Percentiles rank a stretch among this genome's conserved stretches.
Evolutionary conservation across 30 jellyfish, hydroid and myxozoan species (phyloP).

Genomic region (Nemopilema nomurai): DNA sequence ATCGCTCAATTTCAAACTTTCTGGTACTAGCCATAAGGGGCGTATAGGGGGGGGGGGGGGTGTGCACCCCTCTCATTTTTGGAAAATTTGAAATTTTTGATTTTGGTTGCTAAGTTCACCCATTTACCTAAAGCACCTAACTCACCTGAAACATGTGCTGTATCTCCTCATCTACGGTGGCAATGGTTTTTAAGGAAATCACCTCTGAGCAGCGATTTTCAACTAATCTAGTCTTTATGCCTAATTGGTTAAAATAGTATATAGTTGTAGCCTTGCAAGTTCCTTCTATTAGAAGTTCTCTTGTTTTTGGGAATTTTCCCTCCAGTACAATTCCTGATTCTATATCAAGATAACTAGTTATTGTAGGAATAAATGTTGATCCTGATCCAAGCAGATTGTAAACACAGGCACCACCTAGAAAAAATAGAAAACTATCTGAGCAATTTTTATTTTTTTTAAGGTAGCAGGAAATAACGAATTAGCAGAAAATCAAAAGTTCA

Average conservation of each 20-base stretch:
- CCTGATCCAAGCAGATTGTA: conserved; percentile 5
- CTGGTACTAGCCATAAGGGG: too few relatives aligned
- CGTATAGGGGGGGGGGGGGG: too few relatives aligned
- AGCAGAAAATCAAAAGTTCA: too few relatives aligned
- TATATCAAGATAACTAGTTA: conserved; percentile 26
- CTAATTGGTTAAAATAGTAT: conserved; percentile 3
- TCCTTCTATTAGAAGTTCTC: conserved; percentile 4
- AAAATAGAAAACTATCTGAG: neutral
- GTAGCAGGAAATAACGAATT: too few relatives aligned
- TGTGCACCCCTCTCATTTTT: too few relatives aligned
- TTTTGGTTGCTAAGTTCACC: too few relatives aligned
- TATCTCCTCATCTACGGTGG: neutral
- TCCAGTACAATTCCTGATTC: neutral
- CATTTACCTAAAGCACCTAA: neutral
- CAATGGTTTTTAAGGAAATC: neutral
- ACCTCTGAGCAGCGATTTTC: conserved; percentile 48
- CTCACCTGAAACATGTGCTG: conserved; percentile 23
- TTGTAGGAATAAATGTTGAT: conserved; percentile 24
- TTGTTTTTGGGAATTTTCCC: neutral
- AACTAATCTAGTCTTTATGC: conserved; percentile 3
- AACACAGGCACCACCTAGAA: conserved; percentile 4
- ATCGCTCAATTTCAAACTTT: too few relatives aligned
- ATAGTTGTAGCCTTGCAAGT: conserved; percentile 12
- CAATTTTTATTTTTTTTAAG: too few relatives aligned
- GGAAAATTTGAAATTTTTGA: too few relatives aligned